Evolutionary conservation across 1,140 invertebrate genomes (phyloP), one percentile per base, ranked within the genome.

Genomic region (Zaprionus camerounensis): DNA sequence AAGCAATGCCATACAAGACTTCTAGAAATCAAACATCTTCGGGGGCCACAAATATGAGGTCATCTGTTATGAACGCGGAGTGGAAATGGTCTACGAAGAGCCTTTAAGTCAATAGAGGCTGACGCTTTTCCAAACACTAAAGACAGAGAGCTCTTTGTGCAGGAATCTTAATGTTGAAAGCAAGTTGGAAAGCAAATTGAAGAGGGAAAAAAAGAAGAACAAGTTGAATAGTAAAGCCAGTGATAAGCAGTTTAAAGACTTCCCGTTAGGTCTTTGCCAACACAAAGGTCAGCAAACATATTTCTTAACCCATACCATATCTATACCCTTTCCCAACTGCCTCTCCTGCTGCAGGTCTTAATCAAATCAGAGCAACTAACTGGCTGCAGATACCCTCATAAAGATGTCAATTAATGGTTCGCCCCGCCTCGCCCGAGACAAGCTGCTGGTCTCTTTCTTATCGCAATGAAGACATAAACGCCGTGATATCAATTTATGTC

Each of bases 401-500:
- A 90, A 90, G 85, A 90, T 90, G 85, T 90, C 85, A 91, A 90
- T 90, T 90, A 90, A 90, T 90, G 82, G 86, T 67, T 58, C 65
- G 38, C 38, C 38, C 38, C n/a, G 15, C 15, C 5, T 2, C 15
- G 44, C 66, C 61, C 61, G 53, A 41, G 9, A 28, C 38, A 5
- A 36, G 24, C 64, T 68, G 34, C 64, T 62, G 62, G 57, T 73
- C 56, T 81, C 67, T n/a, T n/a, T 46, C 41, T 90, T 90, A 90
- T 90, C 85, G 79, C 31, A 85, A 90, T 90, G 73, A 77, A 90
- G 85, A 90, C 85, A 91, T 91, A 90, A 90, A 90, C 71, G 86
- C 76, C 69, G 79, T 90, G 85, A 90, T 90, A 90, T 90, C 85
- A 90, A 90, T 90, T 90, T 90, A 90, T 90, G 85, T 90, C 85